Percentiles rank a stretch among this genome's conserved stretches.
Evolutionary conservation across 2,113 vertebrate genomes (phyloP).

Genomic region (Hemicordylus capensis): DNA sequence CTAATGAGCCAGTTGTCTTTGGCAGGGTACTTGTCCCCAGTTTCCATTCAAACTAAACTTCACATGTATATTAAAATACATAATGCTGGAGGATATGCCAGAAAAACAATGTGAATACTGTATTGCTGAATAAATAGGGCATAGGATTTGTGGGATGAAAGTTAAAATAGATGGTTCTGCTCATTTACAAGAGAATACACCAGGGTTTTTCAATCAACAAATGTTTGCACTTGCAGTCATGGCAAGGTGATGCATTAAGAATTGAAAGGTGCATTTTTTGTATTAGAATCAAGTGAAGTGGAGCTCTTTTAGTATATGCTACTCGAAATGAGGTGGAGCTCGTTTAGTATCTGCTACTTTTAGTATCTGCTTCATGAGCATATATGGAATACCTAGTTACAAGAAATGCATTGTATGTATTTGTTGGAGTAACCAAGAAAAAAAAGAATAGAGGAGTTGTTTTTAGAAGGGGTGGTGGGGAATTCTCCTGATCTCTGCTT

Average conservation of each 20-base stretch:
- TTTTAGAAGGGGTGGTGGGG: not conserved
- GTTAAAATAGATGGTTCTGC: conserved; percentile 19
- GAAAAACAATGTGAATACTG: conserved; percentile 23
- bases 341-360: not conserved
- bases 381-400: not conserved
- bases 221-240: conserved; percentile 6
- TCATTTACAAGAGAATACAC: conserved; percentile 18
- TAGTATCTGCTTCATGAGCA: not conserved
- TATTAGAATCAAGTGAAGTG: not conserved
- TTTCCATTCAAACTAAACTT: conserved; percentile 42
- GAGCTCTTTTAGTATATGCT: not conserved
- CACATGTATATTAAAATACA: conserved; percentile 32
- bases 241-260: conserved; percentile 14
- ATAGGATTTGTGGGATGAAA: conserved; percentile 31
- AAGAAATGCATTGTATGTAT: not conserved
- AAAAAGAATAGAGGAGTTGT: not conserved
- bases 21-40: conserved; percentile 52
- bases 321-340: not conserved
- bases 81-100: conserved; percentile 37
- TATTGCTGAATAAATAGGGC: not conserved
- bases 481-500: not conserved
- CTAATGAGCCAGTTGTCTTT: conserved; percentile 58
- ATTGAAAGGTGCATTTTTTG: conserved; percentile 20
- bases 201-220: conserved; percentile 28
- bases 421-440: not conserved